phyloP scores from a whole-genome alignment of 2,113 vertebrate species.

The Aptenodytes patagonicus region DNA sequence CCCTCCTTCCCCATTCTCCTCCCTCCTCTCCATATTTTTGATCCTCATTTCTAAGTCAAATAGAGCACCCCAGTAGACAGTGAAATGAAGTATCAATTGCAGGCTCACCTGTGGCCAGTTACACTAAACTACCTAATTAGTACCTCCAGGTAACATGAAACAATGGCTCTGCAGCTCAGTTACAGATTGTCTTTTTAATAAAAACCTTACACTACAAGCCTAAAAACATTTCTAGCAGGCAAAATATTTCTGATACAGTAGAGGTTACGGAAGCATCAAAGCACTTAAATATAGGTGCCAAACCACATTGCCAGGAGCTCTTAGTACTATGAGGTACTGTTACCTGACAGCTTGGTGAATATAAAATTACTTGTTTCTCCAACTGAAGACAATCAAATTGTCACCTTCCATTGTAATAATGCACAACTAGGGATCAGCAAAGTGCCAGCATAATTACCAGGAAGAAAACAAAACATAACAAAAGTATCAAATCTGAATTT shows the following conservation, averaged over 20 bases:
- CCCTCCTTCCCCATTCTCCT: not conserved
- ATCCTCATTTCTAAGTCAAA: not conserved
- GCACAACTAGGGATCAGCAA: constrained; percentile 81
- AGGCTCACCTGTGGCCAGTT: constrained; percentile 33
- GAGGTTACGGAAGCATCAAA: constrained; percentile 77
- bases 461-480: constrained; percentile 73
- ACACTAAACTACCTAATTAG: constrained; percentile 35
- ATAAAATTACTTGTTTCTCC: constrained; percentile 89
- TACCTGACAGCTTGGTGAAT: constrained; percentile 92
- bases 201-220: constrained; percentile 62
- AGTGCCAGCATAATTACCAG: constrained; percentile 76
- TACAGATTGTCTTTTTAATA: constrained; percentile 62
- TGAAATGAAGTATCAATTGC: constrained; percentile 33
- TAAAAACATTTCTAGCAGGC: constrained; percentile 69
- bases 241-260: constrained; percentile 74
- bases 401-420: constrained; percentile 91
- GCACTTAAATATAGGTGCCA: constrained; percentile 87
- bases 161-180: constrained; percentile 59
- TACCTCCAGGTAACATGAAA: constrained; percentile 11
- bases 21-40: not conserved
- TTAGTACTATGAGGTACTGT: constrained; percentile 85
- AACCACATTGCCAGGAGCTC: constrained; percentile 86
- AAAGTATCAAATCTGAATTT: constrained; percentile 70
- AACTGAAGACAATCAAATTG: constrained; percentile 96
- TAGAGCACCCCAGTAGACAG: not conserved